phyloP scores from a whole-genome alignment of 1,140 invertebrate species.

The Nomia melanderi region DNA sequence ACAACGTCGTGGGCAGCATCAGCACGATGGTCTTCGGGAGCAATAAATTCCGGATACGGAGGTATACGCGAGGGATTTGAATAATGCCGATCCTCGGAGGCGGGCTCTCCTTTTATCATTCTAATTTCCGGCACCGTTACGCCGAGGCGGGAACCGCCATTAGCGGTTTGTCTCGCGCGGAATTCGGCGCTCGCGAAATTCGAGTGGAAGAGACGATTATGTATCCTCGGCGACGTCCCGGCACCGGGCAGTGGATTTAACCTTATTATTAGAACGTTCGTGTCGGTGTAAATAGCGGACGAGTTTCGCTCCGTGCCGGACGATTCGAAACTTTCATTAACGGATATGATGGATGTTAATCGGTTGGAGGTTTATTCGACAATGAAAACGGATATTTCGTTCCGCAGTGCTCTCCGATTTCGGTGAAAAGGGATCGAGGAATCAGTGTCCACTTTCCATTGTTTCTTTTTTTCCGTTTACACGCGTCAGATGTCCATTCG shows the following conservation, averaged over 20 bases:
- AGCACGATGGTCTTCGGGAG: constrained; percentile 84
- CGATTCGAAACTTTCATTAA: not conserved
- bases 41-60: constrained; percentile 84
- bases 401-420: too few species aligned
- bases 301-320: not conserved
- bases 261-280: not conserved
- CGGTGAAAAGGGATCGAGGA: too few species aligned
- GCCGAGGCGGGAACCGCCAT: not conserved
- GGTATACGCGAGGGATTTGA: constrained; percentile 76
- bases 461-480: too few species aligned
- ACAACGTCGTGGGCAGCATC: constrained; percentile 74
- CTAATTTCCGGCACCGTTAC: not conserved
- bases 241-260: not conserved
- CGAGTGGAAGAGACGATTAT: not conserved
- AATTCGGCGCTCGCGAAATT: not conserved
- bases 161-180: not conserved
- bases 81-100: not conserved
- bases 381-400: too few species aligned
- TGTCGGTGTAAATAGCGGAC: not conserved
- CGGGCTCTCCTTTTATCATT: not conserved
- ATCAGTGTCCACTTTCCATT: too few species aligned
- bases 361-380: too few species aligned
- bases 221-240: not conserved
- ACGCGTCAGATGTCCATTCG: too few species aligned
- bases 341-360: too few species aligned